Evolutionary conservation across 2,888 invertebrate genomes (phyloP), one percentile per base, ranked within the genome.

Genomic region (Strigamia transsilvanica): DNA sequence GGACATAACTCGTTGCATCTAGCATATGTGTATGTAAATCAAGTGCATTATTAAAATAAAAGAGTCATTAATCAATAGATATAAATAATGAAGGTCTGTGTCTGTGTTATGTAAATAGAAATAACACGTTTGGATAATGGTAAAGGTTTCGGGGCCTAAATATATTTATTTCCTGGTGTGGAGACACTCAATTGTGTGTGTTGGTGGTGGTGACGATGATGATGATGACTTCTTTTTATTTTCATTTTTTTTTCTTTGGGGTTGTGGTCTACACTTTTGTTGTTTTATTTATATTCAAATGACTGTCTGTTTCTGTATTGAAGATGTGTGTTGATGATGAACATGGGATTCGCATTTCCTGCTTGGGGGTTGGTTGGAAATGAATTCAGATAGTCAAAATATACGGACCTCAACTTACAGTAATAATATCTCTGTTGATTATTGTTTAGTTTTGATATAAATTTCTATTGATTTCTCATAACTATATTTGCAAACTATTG

Each of bases 41-140:
- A 15, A 66, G 66, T 66, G 66, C 66, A 27, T 10, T 66, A 66
- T 66, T 66, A 66, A 32, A 66, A 66, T 66, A 66, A 66, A 66
- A 66, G 66, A 66, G 66, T 66, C 66, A 66, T 66, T 66, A 66
- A 66, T 66, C 66, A 66, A 66, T 66, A 32, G 66, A 66, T 66
- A 66, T 66, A 66, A 66, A 66, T 66, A 32, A 66, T 66, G 66
- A 66, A 66, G 66, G 66, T 23, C 10, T 66, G 66, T 66, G 66
- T 66, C 10, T 66, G 66, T 66, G 66, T 66, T 66, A 66, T 66
- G 66, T 66, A 66, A 66, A 66, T 66, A 66, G 66, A 27, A 66
- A 66, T 23, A 66, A 66, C 66, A 66, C 66, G 23, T 66, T 66
- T 66, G 23, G 66, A 66, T 66, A 66, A 66, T 66, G 66, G 5